Evolutionary conservation across 2,888 invertebrate species (phyloP).

Genomic region (Apamea crenata): DNA sequence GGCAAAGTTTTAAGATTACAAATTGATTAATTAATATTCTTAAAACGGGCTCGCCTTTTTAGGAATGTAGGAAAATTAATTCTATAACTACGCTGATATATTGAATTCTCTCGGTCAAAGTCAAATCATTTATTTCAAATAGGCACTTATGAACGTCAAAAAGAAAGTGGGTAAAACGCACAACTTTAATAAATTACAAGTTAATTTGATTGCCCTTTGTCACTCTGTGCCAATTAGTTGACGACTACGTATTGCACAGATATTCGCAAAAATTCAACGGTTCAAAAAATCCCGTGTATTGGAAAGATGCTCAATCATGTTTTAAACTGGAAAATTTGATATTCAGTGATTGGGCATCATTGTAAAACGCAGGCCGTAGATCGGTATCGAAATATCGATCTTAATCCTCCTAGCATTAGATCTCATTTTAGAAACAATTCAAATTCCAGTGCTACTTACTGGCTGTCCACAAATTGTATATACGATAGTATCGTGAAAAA

Average conservation of each 20-base stretch:
- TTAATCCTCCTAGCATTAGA: constrained; percentile 18
- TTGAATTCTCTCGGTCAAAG: neutral
- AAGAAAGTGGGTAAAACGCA: neutral
- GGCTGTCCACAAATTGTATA: constrained; percentile 18
- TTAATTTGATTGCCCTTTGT: neutral
- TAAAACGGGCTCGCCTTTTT: neutral
- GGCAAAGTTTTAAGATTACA: neutral
- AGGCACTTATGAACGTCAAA: neutral
- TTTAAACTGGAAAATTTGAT: neutral
- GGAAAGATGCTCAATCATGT: neutral
- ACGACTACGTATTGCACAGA: neutral
- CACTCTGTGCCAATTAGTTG: neutral
- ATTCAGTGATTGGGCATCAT: neutral
- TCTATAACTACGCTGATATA: neutral
- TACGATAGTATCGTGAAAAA: neutral
- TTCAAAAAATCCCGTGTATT: neutral
- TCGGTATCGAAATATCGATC: neutral
- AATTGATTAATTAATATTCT: neutral
- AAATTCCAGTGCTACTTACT: constrained; percentile 4
- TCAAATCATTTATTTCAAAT: neutral
- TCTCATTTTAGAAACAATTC: constrained; percentile 24
- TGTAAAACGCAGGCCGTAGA: neutral
- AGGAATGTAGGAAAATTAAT: neutral
- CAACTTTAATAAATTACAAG: neutral
- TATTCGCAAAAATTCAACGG: neutral